Percentiles rank a stretch among this genome's conserved stretches.
These are phyloP conservation scores for Limosa lapponica DNA, from an alignment of 2,797 vertebrate species.

Conservation along the genomic window DNA sequence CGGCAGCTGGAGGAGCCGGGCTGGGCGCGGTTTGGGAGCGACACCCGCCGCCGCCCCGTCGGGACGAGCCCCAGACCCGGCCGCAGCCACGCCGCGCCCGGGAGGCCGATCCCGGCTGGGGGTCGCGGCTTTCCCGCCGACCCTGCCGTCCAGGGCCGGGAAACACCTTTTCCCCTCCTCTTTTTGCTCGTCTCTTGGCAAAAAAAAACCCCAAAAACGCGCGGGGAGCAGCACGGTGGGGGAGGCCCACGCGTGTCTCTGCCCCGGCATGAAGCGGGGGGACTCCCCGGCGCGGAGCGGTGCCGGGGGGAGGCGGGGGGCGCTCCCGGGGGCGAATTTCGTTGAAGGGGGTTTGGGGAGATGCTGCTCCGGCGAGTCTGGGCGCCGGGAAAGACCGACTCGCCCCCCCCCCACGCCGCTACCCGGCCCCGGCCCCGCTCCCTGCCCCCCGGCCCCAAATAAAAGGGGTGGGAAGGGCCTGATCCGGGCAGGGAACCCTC, in stretches of 20 bases:
- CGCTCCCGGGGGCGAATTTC: not conserved
- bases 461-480: not conserved
- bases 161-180: not conserved
- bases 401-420: too few species aligned
- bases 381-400: not conserved
- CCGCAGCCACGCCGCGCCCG: not conserved
- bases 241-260: not conserved
- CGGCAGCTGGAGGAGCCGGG: slow-evolving; percentile 40
- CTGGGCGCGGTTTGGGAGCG: not conserved
- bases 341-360: not conserved
- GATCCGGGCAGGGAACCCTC: not conserved
- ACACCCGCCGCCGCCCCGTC: not conserved
- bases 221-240: not conserved
- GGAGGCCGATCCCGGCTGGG: not conserved
- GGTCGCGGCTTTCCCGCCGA: not conserved
- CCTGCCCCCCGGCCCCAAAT: not conserved
- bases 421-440: too few species aligned
- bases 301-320: rapidly evolving
- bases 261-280: not conserved
- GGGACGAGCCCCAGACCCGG: not conserved
- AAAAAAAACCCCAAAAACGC: too few species aligned
- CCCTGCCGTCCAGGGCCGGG: not conserved
- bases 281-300: not conserved
- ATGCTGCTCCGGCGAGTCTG: not conserved
- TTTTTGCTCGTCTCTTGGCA: not conserved